Conservation (phyloP, 2,113 vertebrate species). For the Chitala chitala region DNA sequence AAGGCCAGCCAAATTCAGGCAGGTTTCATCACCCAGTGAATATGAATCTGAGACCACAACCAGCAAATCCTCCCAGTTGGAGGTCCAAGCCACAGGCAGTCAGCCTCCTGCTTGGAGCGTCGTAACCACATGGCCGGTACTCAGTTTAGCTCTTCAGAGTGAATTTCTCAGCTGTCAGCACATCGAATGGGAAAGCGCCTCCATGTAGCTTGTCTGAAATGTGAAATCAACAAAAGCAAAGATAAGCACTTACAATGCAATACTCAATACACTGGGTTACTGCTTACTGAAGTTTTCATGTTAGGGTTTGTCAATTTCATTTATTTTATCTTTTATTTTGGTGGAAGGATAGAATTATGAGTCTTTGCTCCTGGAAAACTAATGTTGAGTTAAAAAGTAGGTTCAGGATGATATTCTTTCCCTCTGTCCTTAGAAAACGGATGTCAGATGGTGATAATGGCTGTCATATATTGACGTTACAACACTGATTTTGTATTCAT, state of each 20-base stretch:
- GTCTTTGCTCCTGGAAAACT: background rate
- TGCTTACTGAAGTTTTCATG: background rate
- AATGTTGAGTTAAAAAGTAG: conserved; percentile 3
- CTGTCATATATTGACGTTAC: no score
- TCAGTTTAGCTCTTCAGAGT: background rate
- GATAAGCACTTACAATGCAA: no score
- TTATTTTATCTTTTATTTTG: background rate
- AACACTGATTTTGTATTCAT: no score
- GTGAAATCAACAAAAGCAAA: background rate
- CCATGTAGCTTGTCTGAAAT: background rate
- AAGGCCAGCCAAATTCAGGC: background rate
- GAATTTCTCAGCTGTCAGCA: background rate
- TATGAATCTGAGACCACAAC: background rate
- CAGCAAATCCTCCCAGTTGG: background rate
- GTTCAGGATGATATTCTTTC: no score
- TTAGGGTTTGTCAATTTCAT: background rate
- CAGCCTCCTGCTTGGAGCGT: background rate
- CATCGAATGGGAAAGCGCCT: background rate
- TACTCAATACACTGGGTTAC: no score
- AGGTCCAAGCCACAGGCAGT: background rate
- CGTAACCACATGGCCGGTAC: background rate
- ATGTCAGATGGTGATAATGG: background rate
- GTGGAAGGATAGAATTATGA: background rate
- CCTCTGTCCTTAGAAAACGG: no score
- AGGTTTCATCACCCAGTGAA: background rate